These are phyloP conservation scores for Nephrotoma guestfalica DNA, from an alignment of 2,888 invertebrate genomes.

Conservation along the genomic window DNA sequence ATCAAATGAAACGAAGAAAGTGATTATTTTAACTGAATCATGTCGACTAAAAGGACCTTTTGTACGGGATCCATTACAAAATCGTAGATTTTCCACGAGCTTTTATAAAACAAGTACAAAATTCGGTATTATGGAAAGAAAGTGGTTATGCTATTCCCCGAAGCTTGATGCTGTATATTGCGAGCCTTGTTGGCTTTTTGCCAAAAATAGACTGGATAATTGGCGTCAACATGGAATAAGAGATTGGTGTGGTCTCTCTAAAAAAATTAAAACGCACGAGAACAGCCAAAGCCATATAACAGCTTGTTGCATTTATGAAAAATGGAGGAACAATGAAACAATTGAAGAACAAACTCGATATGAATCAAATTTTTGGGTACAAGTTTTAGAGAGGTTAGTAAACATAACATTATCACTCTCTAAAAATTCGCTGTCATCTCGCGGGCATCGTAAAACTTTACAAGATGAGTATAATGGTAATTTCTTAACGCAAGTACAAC, in stretches of 20 bases:
- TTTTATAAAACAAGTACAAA: not conserved
- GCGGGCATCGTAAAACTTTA: not conserved
- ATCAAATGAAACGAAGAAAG: too few species aligned
- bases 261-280: too few species aligned
- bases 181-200: too few species aligned
- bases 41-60: not conserved
- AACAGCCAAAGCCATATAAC: too few species aligned
- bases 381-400: conserved; percentile 7
- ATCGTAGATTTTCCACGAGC: not conserved
- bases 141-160: not conserved
- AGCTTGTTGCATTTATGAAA: too few species aligned
- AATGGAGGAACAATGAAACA: too few species aligned
- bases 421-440: not conserved
- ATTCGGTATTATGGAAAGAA: not conserved
- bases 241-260: too few species aligned
- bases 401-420: conserved; percentile 1
- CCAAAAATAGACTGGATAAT: too few species aligned
- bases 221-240: too few species aligned
- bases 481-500: conserved; percentile 1
- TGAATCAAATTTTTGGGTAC: conserved; percentile 5
- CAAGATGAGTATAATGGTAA: conserved; percentile 5
- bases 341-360: not conserved
- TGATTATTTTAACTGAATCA: not conserved
- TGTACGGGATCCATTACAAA: not conserved
- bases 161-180: too few species aligned